Percentiles rank a stretch among this genome's conserved stretches.
Conservation (phyloP, 1,140 invertebrate species). For the Anadara kagoshimensis region DNA sequence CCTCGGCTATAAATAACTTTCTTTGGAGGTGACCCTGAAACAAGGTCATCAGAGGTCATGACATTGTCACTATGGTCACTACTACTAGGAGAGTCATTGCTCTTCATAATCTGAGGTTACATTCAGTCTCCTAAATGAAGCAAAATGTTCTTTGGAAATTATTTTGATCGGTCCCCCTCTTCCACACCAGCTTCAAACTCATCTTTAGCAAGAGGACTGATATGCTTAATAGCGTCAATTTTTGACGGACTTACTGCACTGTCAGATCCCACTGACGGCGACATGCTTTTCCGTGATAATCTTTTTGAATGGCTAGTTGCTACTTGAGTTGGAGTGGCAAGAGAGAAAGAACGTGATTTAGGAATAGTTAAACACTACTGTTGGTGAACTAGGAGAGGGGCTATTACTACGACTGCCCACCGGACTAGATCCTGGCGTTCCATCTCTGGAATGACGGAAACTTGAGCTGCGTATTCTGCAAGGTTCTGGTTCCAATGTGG, state of each 20-base stretch:
- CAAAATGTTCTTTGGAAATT: slow-evolving; percentile 21
- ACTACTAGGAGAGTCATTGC: slow-evolving; percentile 74
- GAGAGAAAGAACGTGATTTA: slow-evolving; percentile 68
- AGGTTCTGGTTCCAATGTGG: slow-evolving; percentile 76
- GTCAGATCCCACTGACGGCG: slow-evolving; percentile 21
- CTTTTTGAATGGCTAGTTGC: slow-evolving; percentile 40
- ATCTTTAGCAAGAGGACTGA: slow-evolving; percentile 36
- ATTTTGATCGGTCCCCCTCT: slow-evolving; percentile 33
- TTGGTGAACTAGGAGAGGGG: slow-evolving; percentile 64
- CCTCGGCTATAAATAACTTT: slow-evolving; percentile 46
- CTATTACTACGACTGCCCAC: slow-evolving; percentile 68
- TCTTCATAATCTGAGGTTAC: slow-evolving; percentile 76
- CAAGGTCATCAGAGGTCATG: slow-evolving; percentile 51
- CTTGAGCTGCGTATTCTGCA: slow-evolving; percentile 75
- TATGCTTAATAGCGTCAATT: slow-evolving; percentile 13
- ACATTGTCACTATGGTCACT: slow-evolving; percentile 72
- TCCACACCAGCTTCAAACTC: slow-evolving; percentile 39
- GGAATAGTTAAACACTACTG: slow-evolving; percentile 64
- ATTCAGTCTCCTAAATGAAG: slow-evolving; percentile 50
- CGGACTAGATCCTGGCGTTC: slow-evolving; percentile 64
- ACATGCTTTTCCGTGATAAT: slow-evolving; percentile 46
- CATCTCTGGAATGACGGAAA: slow-evolving; percentile 73
- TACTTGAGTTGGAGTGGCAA: slow-evolving; percentile 49
- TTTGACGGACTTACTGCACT: slow-evolving; percentile 19
- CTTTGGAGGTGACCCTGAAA: slow-evolving; percentile 45